phyloP scores from a whole-genome alignment of 2,113 vertebrate species.

The Nibea albiflora region DNA sequence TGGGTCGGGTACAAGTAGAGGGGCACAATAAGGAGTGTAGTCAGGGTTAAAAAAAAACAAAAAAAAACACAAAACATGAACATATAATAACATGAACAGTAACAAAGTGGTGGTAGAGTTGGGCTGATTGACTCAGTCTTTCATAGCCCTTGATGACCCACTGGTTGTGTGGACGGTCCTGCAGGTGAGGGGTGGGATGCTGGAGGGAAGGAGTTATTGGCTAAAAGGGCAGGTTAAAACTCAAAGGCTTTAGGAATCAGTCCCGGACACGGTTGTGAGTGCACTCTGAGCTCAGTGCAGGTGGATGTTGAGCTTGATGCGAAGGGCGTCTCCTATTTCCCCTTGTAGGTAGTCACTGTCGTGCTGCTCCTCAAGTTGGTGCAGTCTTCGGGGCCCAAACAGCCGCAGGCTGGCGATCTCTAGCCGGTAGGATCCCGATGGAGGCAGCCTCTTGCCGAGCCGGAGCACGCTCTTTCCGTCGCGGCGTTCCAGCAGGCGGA shows the following conservation, averaged over 20 bases:
- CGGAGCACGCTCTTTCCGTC: constrained; percentile 89
- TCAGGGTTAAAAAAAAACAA: constrained; percentile 48
- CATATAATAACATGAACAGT: constrained; percentile 74
- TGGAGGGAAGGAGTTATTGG: constrained; percentile 38
- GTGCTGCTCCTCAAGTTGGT: constrained; percentile 86
- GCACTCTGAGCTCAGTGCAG: constrained; percentile 87
- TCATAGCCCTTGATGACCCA: constrained; percentile 70
- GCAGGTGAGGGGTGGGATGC: constrained; percentile 1
- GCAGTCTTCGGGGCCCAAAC: constrained; percentile 84
- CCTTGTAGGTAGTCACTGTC: constrained; percentile 89
- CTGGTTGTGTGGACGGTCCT: constrained; percentile 63
- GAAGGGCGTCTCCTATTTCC: constrained; percentile 88
- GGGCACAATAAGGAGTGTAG: constrained; percentile 31
- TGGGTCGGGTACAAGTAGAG: constrained; percentile 46
- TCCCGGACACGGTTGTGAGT: constrained; percentile 55
- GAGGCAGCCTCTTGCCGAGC: constrained; percentile 83
- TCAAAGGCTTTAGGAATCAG: constrained; percentile 69
- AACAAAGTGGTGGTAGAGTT: constrained; percentile 79
- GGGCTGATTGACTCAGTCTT: constrained; percentile 82
- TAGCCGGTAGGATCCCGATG: constrained; percentile 87
- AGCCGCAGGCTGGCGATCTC: constrained; percentile 89
- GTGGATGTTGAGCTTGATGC: constrained; percentile 91
- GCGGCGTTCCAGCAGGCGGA: constrained; percentile 87
- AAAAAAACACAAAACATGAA: constrained; percentile 59
- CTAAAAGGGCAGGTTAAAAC: constrained; percentile 65